Base-by-base conservation (phyloP, 2,113 vertebrate species). In the Cochlearius cochlearius region DNA sequence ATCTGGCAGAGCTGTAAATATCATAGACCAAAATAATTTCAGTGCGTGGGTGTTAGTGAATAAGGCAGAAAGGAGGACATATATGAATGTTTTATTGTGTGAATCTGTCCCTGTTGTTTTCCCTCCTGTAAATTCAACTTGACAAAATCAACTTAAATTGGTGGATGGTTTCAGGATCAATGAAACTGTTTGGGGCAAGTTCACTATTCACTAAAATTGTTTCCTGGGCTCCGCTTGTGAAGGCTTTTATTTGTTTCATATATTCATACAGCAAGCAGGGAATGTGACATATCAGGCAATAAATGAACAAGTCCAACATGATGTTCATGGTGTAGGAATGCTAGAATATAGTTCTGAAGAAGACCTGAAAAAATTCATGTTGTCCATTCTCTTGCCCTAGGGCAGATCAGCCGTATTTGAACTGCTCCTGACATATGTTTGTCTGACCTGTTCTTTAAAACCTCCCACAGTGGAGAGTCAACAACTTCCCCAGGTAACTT, bases 11-110 rank as follows among this genome's bases (percentile, higher is more conserved):
- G 43, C 45, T 94, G 69, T 91, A 89, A 94, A 87, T 95, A 90
- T n/a, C 94, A 75, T 23, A 78, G 72, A 85, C 89, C 10, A 89
- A 94, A 96, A 96, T 96, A 96, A 72, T 85, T 94, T 82, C n/a
- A 68, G 91, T 85, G 90, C 34, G 89, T 92, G 56, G 52, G 56
- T 93, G 90, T 78, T 82, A 73, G 53, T 72, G 88, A 88, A 76
- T 36, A 82, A 88, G 74, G 69, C 93, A 91, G 66, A 91, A 87
- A 81, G 20, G 39, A 63, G 15, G 18, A 38, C 14, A 23, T 68
- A 53, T 11, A 64, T 56, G 25, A 75, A 39, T 53, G 34, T 9
- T 0, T 79, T 82, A 45, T 77, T 47, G 30, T 55, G 56, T 90
- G 26, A 59, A 78, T 90, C 58, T 94, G 15, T 79, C 30, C 17